phyloP scores from a whole-genome alignment of 1,140 invertebrate genomes.

The Chlorops oryzae region DNA sequence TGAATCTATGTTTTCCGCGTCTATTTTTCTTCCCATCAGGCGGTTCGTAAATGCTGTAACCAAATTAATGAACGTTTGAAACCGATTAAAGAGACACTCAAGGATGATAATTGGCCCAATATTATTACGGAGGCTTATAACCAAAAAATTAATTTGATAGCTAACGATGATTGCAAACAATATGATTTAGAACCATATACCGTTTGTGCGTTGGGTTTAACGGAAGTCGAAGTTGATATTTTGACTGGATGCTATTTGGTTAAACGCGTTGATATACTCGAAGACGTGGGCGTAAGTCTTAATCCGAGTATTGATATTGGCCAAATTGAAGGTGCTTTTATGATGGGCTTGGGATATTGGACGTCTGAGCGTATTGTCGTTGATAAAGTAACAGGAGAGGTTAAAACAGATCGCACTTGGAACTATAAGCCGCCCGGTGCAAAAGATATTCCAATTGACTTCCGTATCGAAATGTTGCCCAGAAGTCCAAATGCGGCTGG shows the following conservation, averaged over 20 bases:
- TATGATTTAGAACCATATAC: slow-evolving; percentile 48
- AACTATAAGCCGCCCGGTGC: slow-evolving; percentile 74
- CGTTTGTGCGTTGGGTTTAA: slow-evolving; percentile 55
- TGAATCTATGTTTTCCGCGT: slow-evolving; percentile 2
- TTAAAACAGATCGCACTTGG: slow-evolving; percentile 71
- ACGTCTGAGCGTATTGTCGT: slow-evolving; percentile 64
- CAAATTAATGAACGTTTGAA: slow-evolving; percentile 57
- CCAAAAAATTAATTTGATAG: slow-evolving; percentile 58
- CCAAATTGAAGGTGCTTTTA: slow-evolving; percentile 70
- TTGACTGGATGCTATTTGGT: slow-evolving; percentile 62
- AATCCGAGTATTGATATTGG: slow-evolving; percentile 75
- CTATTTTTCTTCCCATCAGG: slow-evolving; percentile 44
- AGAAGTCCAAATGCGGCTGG: slow-evolving; percentile 65
- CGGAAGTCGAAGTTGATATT: slow-evolving; percentile 68
- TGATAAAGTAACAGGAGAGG: slow-evolving; percentile 57
- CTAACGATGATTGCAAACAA: slow-evolving; percentile 52
- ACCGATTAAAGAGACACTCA: slow-evolving; percentile 55
- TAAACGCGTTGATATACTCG: slow-evolving; percentile 61
- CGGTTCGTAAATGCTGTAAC: slow-evolving; percentile 62
- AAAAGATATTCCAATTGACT: slow-evolving; percentile 77
- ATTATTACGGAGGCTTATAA: slow-evolving; percentile 55
- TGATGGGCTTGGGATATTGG: slow-evolving; percentile 79
- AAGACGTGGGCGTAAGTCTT: slow-evolving; percentile 66
- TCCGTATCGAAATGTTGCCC: slow-evolving; percentile 65
- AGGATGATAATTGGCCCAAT: slow-evolving; percentile 57